A percentile compares a stretch with the other conserved stretches of the same genome.
phyloP scores from a whole-genome alignment of 2,888 invertebrate genomes.

The Drosophila atroscutellata region DNA sequence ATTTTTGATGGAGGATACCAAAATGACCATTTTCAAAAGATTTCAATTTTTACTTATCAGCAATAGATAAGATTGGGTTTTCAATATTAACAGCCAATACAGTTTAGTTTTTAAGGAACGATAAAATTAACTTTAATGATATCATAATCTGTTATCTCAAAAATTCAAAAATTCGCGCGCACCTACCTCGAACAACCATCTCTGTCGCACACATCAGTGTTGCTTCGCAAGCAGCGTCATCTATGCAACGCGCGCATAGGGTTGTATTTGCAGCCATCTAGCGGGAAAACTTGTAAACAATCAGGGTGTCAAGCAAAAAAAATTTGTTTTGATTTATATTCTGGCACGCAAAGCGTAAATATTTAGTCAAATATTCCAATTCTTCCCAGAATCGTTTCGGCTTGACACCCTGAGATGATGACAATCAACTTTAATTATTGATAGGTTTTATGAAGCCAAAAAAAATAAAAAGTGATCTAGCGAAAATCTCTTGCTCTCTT shows the following conservation, averaged over 20 bases:
- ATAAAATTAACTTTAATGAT: not conserved
- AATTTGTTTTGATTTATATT: not conserved
- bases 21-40: not conserved
- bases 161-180: not conserved
- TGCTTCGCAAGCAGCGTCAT: constrained; percentile 16
- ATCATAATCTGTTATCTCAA: not conserved
- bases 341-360: not conserved
- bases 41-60: not conserved
- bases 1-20: constrained; percentile 9
- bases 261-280: not conserved
- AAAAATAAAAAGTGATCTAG: not conserved
- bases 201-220: not conserved
- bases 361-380: not conserved
- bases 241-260: not conserved
- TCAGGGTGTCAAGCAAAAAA: not conserved
- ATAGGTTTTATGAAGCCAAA: not conserved
- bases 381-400: not conserved
- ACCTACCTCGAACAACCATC: not conserved
- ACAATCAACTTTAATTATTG: not conserved
- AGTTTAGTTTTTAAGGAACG: not conserved
- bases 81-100: not conserved
- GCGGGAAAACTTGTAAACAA: not conserved
- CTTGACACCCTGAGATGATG: not conserved
- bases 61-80: not conserved
- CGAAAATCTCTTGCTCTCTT: not conserved